Conservation (phyloP, 2,888 invertebrate genomes). For the Dasysyrphus albostriatus region DNA sequence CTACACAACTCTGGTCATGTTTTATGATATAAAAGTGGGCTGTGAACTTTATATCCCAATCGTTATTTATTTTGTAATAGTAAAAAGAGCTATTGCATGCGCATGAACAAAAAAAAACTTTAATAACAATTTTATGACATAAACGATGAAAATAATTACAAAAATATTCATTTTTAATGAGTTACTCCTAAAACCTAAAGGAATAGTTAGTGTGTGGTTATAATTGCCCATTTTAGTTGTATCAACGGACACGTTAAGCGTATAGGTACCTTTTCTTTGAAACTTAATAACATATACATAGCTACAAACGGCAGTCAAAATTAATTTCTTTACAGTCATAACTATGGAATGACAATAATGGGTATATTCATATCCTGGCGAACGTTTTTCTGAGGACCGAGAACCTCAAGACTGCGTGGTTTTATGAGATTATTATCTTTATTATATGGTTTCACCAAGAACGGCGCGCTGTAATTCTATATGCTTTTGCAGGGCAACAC, state of each 20-base stretch:
- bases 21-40: too few species aligned
- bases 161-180: slow-evolving; percentile 1
- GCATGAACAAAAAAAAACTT: neutral
- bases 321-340: slow-evolving; percentile 1
- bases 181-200: neutral
- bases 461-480: neutral
- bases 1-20: too few species aligned
- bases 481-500: neutral
- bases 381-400: neutral
- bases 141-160: neutral
- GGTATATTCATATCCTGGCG: slow-evolving; percentile 6
- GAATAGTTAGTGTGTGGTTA: neutral
- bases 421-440: slow-evolving; percentile 71
- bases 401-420: slow-evolving; percentile 25
- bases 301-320: neutral
- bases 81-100: neutral
- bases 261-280: neutral
- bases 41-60: neutral
- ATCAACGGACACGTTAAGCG: neutral
- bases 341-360: slow-evolving; percentile 38
- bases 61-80: neutral
- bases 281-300: neutral
- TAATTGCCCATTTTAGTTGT: neutral
- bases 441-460: slow-evolving; percentile 27
- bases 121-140: neutral